Conservation (phyloP, 2,113 vertebrate species). For the Heterochromis multidens region DNA sequence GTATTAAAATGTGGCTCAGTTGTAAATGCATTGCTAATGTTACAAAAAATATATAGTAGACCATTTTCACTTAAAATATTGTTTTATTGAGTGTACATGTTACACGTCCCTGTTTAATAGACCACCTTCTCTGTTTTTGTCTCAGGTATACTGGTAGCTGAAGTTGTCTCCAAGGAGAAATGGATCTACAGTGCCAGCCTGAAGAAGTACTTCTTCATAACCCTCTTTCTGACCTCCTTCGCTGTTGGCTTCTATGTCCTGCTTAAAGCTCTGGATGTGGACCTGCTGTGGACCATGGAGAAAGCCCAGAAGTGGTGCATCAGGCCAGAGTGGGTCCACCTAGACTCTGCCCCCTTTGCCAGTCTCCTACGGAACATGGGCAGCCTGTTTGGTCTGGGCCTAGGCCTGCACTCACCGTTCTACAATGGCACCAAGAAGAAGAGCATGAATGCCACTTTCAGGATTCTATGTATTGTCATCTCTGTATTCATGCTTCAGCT, state of each 20-base stretch:
- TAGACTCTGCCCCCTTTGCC: conserved; percentile 92
- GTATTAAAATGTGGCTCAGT: neutral
- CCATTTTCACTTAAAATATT: neutral
- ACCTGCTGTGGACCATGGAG: conserved; percentile 93
- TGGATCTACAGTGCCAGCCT: conserved; percentile 87
- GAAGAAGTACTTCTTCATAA: conserved; percentile 80
- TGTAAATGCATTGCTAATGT: neutral
- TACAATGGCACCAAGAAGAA: conserved; percentile 78
- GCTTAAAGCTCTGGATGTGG: conserved; percentile 82
- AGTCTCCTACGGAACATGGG: conserved; percentile 94
- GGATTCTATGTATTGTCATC: conserved; percentile 62
- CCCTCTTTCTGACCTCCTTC: conserved; percentile 85
- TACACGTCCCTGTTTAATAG: neutral
- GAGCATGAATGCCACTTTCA: conserved; percentile 60
- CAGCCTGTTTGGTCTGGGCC: conserved; percentile 90
- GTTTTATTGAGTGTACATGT: neutral
- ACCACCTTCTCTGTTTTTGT: neutral
- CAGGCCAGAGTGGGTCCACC: conserved; percentile 87
- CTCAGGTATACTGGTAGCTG: conserved; percentile 87
- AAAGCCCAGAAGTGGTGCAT: conserved; percentile 88
- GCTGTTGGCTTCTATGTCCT: conserved; percentile 90
- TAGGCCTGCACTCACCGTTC: conserved; percentile 88
- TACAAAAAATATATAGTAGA: neutral
- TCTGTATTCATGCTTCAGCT: conserved; percentile 83
- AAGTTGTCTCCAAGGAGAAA: conserved; percentile 75